A percentile compares a stretch with the other conserved stretches of the same genome.
Evolutionary conservation across 2,888 invertebrate species (phyloP).

Genomic region (Ischnura elegans): DNA sequence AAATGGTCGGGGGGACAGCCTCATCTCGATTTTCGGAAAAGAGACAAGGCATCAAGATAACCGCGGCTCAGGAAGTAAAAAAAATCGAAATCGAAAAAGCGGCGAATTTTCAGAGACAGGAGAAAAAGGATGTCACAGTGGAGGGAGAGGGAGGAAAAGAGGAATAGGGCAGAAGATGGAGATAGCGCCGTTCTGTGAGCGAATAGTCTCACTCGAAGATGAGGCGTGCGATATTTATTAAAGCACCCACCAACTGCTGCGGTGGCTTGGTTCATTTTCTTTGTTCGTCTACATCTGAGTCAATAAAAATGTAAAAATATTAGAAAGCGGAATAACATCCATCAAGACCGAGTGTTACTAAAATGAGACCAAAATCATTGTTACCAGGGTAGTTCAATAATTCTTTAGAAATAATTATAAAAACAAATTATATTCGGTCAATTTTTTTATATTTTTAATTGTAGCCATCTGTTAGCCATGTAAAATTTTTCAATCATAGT

Average conservation of each 20-base stretch:
- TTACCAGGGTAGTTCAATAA: too few species aligned
- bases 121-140: not conserved
- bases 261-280: not conserved
- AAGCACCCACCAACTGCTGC: not conserved
- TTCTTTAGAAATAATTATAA: too few species aligned
- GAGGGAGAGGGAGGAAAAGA: not conserved
- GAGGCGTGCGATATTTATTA: not conserved
- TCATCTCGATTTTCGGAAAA: not conserved
- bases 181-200: not conserved
- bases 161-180: not conserved
- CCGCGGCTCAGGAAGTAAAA: not conserved
- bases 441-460: too few species aligned
- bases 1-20: not conserved
- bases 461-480: too few species aligned
- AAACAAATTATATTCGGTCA: too few species aligned
- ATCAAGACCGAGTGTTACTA: too few species aligned
- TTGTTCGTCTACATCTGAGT: too few species aligned
- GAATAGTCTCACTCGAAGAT: not conserved
- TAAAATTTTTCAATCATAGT: too few species aligned
- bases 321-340: too few species aligned
- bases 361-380: too few species aligned
- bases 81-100: not conserved
- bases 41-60: conserved; percentile 6
- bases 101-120: not conserved
- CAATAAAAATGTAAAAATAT: too few species aligned